Evolutionary conservation across 2,888 invertebrate species (phyloP), one percentile per base, ranked within the genome.

Genomic region (Meloe dianella): DNA sequence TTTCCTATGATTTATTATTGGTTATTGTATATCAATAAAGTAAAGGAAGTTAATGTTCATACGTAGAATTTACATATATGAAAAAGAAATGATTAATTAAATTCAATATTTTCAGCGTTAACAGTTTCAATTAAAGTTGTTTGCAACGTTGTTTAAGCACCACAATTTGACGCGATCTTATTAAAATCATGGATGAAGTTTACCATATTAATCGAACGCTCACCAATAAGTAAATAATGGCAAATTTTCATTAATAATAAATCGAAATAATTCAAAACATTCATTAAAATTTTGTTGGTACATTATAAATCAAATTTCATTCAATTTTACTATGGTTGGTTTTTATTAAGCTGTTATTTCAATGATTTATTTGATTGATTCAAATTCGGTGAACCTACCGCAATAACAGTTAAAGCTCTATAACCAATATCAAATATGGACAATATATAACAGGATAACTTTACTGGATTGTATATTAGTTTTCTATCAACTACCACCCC

Each of bases 341-440:
- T n/a, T n/a, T n/a, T n/a, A n/a, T n/a, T n/a, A n/a, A n/a, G n/a
- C n/a, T n/a, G n/a, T n/a, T n/a, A n/a, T n/a, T 41, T 41, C 7
- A n/a, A 17, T n/a, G 0, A 41, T 41, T 17, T 17, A n/a, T 41
- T 41, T 7, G 41, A 41, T 41, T 32, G 2, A 32, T 32, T 32
- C 7, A 41, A 17, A 41, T 41, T 14, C 59, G 56, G 61, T 61
- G 64, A 67, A 67, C 67, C 67, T 67, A 67, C 58, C 47, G 24
- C 67, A 67, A 67, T 47, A 35, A 63, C 17, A 41, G 35, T 22
- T 27, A 27, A 27, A 10, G 22, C 17, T 32, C n/a, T n/a, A n/a
- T n/a, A n/a, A n/a, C 14, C 6, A 41, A 41, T 41, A 47, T 47
- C 9, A 47, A 20, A 47, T 7, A 5, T 17, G 20, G 20, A 10